phyloP scores from a whole-genome alignment of 2,888 invertebrate genomes.

The Phyllotreta cruciferae region DNA sequence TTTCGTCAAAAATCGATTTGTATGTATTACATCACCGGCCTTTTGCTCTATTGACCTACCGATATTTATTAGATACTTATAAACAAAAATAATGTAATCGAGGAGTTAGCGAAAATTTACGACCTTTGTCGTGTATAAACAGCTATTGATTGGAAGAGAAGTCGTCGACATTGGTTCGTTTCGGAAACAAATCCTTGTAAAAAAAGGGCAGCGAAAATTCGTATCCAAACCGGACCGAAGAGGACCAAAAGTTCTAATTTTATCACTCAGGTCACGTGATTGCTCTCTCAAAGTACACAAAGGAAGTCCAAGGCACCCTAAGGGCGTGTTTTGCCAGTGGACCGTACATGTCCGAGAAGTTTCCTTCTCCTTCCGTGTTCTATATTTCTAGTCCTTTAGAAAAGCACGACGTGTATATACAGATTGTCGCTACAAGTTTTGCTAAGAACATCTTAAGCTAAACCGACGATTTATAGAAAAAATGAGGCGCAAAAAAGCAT shows the following conservation, averaged over 20 bases:
- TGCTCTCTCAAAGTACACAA: conserved; percentile 43
- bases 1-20: conserved; percentile 26
- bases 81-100: no score
- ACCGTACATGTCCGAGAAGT: conserved; percentile 36
- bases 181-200: conserved; percentile 18
- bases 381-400: conserved; percentile 6
- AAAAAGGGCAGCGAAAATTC: conserved; percentile 17
- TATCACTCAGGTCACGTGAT: conserved; percentile 51
- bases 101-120: neutral
- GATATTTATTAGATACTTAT: conserved; percentile 8
- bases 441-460: no score
- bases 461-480: neutral
- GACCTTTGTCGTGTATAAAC: neutral
- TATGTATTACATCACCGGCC: conserved; percentile 21
- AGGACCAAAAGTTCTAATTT: conserved; percentile 46
- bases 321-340: conserved; percentile 35
- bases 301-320: conserved; percentile 42
- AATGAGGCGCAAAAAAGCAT: neutral
- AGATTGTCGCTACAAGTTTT: neutral
- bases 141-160: neutral
- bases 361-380: conserved; percentile 30
- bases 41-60: neutral
- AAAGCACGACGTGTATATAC: no score
- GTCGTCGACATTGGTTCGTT: conserved; percentile 10
- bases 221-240: conserved; percentile 24